These are phyloP conservation scores for Clistopyga incitator DNA, from an alignment of 2,888 invertebrate genomes.

Conservation along the genomic window DNA sequence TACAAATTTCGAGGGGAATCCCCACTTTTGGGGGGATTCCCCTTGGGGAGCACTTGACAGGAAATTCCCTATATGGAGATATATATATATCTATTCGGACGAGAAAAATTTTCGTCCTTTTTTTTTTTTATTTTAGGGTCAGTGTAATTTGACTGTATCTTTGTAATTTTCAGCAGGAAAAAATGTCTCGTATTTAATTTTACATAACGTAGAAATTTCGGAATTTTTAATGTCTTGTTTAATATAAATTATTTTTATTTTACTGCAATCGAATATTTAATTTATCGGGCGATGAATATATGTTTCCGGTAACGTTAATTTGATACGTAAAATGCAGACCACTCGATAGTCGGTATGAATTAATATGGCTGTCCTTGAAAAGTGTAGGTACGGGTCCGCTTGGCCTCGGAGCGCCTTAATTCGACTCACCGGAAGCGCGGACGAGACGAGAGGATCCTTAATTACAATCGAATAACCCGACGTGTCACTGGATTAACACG, in stretches of 20 bases:
- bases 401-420: neutral
- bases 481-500: conserved; percentile 57
- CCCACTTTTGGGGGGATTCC: neutral
- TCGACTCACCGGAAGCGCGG: conserved; percentile 25
- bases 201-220: no score
- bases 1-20: neutral
- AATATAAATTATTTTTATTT: no score
- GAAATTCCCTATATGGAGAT: neutral
- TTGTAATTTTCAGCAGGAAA: no score
- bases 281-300: neutral
- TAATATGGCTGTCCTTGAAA: neutral
- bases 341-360: neutral
- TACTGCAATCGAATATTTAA: no score
- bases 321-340: neutral
- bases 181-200: no score
- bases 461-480: conserved; percentile 50
- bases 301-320: neutral
- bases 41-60: conserved; percentile 6
- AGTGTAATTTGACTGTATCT: no score
- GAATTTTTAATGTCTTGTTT: no score
- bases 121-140: no score
- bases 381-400: neutral
- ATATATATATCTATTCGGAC: neutral
- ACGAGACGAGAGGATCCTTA: conserved; percentile 25
- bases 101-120: neutral